phyloP scores from a whole-genome alignment of 2,797 vertebrate species.

The Octomys mimax region DNA sequence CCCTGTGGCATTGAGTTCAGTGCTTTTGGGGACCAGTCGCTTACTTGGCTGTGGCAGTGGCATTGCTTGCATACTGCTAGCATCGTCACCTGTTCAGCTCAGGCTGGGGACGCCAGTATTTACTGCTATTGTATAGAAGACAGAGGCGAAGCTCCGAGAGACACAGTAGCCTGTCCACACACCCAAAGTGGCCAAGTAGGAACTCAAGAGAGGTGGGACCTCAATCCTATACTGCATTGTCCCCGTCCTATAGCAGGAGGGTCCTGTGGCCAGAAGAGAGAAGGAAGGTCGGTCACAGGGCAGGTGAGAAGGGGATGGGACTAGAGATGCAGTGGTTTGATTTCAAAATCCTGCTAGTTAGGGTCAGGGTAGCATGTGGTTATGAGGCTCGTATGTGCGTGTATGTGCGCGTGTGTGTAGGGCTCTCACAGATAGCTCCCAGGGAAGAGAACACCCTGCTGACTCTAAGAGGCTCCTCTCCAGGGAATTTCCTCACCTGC shows the following conservation, averaged over 20 bases:
- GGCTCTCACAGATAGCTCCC: background rate
- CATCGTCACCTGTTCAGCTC: background rate
- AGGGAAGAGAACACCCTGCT: background rate
- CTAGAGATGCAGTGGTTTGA: background rate
- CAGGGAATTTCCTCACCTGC: background rate
- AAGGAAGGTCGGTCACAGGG: background rate
- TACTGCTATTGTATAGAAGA: background rate
- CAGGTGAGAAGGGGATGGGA: background rate
- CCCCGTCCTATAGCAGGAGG: background rate
- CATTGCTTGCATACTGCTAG: rapidly evolving
- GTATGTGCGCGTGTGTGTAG: background rate
- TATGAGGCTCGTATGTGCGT: too few species aligned
- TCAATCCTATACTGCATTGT: background rate
- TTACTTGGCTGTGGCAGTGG: background rate
- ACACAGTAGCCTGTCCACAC: background rate
- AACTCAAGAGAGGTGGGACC: background rate
- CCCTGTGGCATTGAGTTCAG: background rate
- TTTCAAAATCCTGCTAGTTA: background rate
- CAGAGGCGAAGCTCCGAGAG: background rate
- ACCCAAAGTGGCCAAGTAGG: background rate
- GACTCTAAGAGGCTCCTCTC: background rate
- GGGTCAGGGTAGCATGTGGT: background rate
- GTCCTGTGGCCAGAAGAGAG: background rate
- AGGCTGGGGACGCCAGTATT: background rate
- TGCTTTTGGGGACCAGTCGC: background rate